Conservation (phyloP, 2,888 invertebrate species). For the Globia sparganii region DNA sequence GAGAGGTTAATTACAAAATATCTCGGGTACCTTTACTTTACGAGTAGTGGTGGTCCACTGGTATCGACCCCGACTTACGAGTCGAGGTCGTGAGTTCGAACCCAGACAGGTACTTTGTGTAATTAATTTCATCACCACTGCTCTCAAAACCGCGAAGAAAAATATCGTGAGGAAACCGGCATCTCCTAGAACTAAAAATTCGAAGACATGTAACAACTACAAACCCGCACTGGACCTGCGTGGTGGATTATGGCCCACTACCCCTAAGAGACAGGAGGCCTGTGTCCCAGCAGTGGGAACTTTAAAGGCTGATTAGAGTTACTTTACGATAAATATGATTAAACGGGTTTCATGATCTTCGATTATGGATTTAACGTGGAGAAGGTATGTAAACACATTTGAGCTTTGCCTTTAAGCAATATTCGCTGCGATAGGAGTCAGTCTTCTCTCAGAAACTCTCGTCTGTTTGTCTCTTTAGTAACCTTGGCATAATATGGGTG, state of each 20-base stretch:
- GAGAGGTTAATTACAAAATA: conserved; percentile 6
- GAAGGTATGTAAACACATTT: neutral
- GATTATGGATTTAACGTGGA: neutral
- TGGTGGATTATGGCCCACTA: neutral
- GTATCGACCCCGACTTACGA: neutral
- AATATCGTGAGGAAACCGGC: neutral
- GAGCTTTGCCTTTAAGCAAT: neutral
- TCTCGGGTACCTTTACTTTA: neutral
- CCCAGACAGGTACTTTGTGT: neutral
- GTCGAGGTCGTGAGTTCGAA: neutral
- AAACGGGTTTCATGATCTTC: neutral
- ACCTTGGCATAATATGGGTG: neutral
- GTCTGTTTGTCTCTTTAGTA: neutral
- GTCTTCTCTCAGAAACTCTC: neutral
- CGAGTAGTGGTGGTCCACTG: neutral
- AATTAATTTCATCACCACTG: neutral
- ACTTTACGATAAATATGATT: neutral
- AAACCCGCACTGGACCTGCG: neutral
- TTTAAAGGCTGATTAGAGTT: neutral
- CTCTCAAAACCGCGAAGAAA: neutral
- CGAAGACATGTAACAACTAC: neutral
- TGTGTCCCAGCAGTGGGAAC: neutral
- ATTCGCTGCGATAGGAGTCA: neutral
- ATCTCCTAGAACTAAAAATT: neutral
- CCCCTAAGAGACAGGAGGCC: neutral